Conservation (phyloP, 1,140 invertebrate genomes). For the Araneus ventricosus region DNA sequence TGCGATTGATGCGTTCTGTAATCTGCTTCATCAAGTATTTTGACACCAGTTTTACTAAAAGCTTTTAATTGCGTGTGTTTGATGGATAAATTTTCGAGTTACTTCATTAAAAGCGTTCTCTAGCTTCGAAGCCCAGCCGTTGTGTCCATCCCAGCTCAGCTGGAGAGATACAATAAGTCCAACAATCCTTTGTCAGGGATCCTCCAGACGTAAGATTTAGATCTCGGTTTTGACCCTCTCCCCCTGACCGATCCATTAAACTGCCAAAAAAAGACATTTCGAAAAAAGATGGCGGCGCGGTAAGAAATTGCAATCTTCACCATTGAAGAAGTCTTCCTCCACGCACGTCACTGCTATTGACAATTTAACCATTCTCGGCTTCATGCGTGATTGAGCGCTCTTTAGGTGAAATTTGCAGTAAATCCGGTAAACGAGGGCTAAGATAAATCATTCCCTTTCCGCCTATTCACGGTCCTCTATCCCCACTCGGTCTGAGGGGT, state of each 20-base stretch:
- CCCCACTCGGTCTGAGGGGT: not conserved
- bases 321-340: not conserved
- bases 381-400: conserved; percentile 46
- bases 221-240: not conserved
- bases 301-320: not conserved
- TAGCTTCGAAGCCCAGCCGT: too few relatives aligned
- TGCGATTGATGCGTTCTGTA: too few relatives aligned
- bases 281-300: not conserved
- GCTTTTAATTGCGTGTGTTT: too few relatives aligned
- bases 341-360: conserved; percentile 28
- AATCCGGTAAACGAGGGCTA: conserved; percentile 41
- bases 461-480: not conserved
- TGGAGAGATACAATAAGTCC: not conserved
- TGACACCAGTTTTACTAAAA: too few relatives aligned
- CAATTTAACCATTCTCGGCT: conserved; percentile 41
- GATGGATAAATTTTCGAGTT: too few relatives aligned
- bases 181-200: not conserved
- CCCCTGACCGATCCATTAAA: conserved; percentile 46
- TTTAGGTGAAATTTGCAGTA: not conserved
- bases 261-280: conserved; percentile 54
- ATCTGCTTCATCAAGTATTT: too few relatives aligned
- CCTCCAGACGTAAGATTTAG: not conserved
- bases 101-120: too few relatives aligned
- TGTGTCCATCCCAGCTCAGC: not conserved
- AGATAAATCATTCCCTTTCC: conserved; percentile 45